A percentile compares a stretch with the other conserved stretches of the same genome.
These are phyloP conservation scores for Saturnia pavonia DNA, from an alignment of 2,888 invertebrate species.

Conservation along the genomic window DNA sequence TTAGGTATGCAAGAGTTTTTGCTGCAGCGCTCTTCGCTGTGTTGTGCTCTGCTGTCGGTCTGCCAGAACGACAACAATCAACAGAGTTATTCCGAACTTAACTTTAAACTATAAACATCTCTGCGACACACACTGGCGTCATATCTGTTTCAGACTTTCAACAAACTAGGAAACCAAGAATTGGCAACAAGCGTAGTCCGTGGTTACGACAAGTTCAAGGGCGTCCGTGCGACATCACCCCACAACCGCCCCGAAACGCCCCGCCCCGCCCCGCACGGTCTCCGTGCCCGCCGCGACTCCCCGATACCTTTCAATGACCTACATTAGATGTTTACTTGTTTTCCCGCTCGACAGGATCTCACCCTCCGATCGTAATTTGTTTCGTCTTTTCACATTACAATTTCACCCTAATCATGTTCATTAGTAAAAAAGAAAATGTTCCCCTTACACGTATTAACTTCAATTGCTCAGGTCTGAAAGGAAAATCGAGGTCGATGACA, in stretches of 20 bases:
- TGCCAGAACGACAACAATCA: not conserved
- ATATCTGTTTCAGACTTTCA: not conserved
- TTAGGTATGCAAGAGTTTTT: too few species aligned
- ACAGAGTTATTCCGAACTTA: not conserved
- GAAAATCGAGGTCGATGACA: constrained; percentile 3
- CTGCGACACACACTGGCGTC: not conserved
- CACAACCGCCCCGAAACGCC: constrained; percentile 18
- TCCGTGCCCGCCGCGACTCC: not conserved
- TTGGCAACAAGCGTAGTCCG: not conserved
- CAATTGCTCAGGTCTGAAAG: constrained; percentile 1
- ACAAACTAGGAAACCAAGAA: not conserved
- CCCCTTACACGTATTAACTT: constrained; percentile 1
- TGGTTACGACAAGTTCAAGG: constrained; percentile 38
- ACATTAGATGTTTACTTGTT: constrained; percentile 26
- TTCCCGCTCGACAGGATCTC: not conserved
- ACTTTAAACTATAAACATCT: not conserved
- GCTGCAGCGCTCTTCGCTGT: not conserved
- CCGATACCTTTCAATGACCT: constrained; percentile 30
- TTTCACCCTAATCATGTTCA: constrained; percentile 7
- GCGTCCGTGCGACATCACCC: constrained; percentile 32
- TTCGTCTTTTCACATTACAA: constrained; percentile 13
- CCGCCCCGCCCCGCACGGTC: constrained; percentile 4
- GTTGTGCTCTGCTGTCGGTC: not conserved
- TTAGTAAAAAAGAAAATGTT: not conserved
- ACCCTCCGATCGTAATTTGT: not conserved